phyloP scores from a whole-genome alignment of 2,797 vertebrate species.

The Myoxocephalus aenaeus region DNA sequence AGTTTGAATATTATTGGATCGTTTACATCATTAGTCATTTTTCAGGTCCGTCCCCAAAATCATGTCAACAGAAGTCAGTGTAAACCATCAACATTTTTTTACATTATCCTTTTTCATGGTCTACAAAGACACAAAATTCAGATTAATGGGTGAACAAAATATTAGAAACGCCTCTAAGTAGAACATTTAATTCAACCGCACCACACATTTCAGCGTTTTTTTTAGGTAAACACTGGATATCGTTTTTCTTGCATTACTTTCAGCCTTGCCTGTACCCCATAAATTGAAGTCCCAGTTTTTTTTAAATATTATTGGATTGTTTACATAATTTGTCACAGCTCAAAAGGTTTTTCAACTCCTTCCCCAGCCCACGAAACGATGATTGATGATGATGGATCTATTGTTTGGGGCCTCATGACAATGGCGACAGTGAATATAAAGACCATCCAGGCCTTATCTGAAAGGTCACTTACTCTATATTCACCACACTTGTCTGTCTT shows the following conservation, averaged over 20 bases:
- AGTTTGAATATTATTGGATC: slow-evolving; percentile 11
- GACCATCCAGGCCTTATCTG: slow-evolving; percentile 57
- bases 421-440: slow-evolving; percentile 62
- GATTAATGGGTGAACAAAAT: fast-evolving
- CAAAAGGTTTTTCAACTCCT: slow-evolving; percentile 15
- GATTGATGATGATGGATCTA: slow-evolving; percentile 74
- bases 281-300: not conserved
- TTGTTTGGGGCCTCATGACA: slow-evolving; percentile 59
- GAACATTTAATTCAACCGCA: not conserved
- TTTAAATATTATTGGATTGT: slow-evolving; percentile 20
- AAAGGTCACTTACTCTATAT: slow-evolving; percentile 77
- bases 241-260: not conserved
- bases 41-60: not conserved
- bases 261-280: not conserved
- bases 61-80: not conserved
- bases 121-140: not conserved
- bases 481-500: slow-evolving; percentile 45
- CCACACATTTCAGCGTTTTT: not conserved
- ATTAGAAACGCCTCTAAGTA: not conserved
- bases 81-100: not conserved
- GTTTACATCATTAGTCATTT: slow-evolving; percentile 38
- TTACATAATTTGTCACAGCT: slow-evolving; percentile 39
- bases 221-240: no score
- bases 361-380: slow-evolving; percentile 26
- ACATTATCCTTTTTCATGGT: no score